These are phyloP conservation scores for Hyposoter dolosus DNA, from an alignment of 2,888 invertebrate genomes.

Conservation along the genomic window DNA sequence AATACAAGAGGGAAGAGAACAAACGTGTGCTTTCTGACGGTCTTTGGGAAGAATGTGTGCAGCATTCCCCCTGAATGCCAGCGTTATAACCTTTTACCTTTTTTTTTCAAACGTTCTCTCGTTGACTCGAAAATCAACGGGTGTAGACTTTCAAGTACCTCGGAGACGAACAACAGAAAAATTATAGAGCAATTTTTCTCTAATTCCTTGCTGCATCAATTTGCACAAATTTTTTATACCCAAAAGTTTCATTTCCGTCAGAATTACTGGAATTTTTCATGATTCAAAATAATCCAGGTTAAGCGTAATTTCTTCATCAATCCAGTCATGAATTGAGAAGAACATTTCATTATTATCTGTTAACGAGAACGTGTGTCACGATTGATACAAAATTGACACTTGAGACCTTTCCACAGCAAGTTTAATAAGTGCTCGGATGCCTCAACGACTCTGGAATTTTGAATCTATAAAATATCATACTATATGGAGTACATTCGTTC, in stretches of 20 bases:
- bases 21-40: conserved; percentile 19
- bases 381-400: background rate
- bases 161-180: background rate
- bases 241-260: background rate
- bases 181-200: background rate
- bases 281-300: background rate
- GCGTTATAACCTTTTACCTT: background rate
- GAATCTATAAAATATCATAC: background rate
- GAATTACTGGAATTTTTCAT: background rate
- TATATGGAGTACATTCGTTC: background rate
- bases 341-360: background rate
- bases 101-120: background rate
- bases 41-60: conserved; percentile 7
- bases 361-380: background rate
- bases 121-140: background rate
- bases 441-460: background rate
- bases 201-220: background rate
- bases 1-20: conserved; percentile 9
- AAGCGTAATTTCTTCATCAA: too few relatives aligned
- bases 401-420: background rate
- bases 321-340: background rate
- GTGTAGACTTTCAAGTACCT: background rate
- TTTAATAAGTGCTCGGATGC: background rate
- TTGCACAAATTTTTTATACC: background rate
- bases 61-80: background rate